Evolutionary conservation across 2,888 invertebrate genomes (phyloP).

Genomic region (Euzetes globulus): DNA sequence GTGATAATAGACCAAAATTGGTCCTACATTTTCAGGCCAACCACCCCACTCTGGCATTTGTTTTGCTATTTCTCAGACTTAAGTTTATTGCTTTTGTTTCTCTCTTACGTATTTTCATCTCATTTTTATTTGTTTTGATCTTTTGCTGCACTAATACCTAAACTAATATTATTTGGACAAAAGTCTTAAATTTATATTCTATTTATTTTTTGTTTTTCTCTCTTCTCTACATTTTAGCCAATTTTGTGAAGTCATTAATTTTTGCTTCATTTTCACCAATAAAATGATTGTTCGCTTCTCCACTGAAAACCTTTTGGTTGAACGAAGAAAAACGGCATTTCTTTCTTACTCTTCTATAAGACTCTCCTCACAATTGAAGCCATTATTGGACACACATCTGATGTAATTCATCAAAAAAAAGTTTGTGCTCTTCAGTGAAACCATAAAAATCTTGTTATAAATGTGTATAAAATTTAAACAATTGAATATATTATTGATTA

Average conservation of each 20-base stretch:
- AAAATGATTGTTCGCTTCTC: background rate
- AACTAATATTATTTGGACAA: background rate
- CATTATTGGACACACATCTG: background rate
- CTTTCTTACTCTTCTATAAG: background rate
- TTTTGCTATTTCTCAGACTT: background rate
- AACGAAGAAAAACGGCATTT: background rate
- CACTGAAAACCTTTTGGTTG: background rate
- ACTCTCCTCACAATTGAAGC: background rate
- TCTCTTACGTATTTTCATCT: background rate
- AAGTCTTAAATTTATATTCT: background rate
- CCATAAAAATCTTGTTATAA: background rate
- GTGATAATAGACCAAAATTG: too few species aligned
- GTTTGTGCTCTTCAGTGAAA: background rate
- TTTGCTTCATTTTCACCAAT: slow-evolving; percentile 27
- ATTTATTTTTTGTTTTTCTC: background rate
- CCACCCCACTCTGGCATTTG: background rate
- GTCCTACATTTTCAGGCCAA: background rate
- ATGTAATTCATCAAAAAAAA: background rate
- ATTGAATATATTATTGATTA: background rate
- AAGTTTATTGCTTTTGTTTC: slow-evolving; percentile 9
- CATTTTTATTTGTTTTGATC: background rate
- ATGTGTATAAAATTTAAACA: background rate
- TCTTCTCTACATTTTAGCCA: slow-evolving; percentile 9
- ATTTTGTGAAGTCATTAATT: slow-evolving; percentile 27
- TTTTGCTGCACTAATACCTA: slow-evolving; percentile 3